phyloP scores from a whole-genome alignment of 1,140 invertebrate species.

The Papilio xuthus region DNA sequence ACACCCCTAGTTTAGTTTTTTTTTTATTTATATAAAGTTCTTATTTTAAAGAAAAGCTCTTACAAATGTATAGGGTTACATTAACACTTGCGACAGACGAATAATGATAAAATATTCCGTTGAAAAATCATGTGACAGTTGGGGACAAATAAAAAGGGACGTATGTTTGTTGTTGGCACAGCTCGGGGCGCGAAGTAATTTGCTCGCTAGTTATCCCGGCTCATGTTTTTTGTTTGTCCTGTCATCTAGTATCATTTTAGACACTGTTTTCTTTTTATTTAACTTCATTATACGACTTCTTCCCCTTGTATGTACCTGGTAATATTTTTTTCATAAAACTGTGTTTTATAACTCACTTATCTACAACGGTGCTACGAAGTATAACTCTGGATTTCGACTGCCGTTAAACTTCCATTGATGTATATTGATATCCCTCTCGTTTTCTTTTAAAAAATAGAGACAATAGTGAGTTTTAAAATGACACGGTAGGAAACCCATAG shows the following conservation, averaged over 20 bases:
- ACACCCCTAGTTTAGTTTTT: too few relatives aligned
- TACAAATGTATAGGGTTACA: neutral
- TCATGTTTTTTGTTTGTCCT: constrained; percentile 19
- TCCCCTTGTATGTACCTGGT: neutral
- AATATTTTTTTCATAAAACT: neutral
- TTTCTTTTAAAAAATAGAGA: too few relatives aligned
- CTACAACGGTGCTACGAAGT: too few relatives aligned
- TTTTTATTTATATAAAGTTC: too few relatives aligned
- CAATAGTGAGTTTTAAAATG: too few relatives aligned
- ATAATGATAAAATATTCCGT: constrained; percentile 1
- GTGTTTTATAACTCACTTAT: neutral
- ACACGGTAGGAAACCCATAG: neutral
- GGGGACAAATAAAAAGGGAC: constrained; percentile 16
- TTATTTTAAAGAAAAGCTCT: too few relatives aligned
- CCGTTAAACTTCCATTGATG: too few relatives aligned
- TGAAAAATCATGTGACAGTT: constrained; percentile 15
- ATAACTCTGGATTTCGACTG: too few relatives aligned
- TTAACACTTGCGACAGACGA: neutral
- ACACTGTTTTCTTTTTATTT: neutral
- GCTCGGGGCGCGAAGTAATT: neutral
- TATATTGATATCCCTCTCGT: too few relatives aligned
- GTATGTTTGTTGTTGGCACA: neutral
- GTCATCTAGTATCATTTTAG: neutral
- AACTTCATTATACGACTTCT: neutral
- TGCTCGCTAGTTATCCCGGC: constrained; percentile 19